phyloP scores from a whole-genome alignment of 1,140 invertebrate species.

The Mactra quadrangularis region DNA sequence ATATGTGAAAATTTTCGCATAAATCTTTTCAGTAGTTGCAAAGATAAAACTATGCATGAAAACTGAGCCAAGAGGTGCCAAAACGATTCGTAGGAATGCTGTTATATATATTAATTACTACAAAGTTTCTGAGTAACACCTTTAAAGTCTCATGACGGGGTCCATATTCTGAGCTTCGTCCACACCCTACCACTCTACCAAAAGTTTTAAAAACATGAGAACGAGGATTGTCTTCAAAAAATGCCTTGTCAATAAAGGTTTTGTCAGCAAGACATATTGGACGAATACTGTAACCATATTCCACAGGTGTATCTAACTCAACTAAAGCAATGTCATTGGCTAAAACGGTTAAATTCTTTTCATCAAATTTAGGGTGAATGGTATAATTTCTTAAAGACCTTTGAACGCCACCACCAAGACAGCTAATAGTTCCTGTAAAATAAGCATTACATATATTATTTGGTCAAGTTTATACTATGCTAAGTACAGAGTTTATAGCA shows the following conservation, averaged over 20 bases:
- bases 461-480: too few species aligned
- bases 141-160: too few species aligned
- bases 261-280: slow-evolving; percentile 73
- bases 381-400: slow-evolving; percentile 42
- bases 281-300: slow-evolving; percentile 65
- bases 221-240: slow-evolving; percentile 53
- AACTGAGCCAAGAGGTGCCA: too few species aligned
- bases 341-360: slow-evolving; percentile 66
- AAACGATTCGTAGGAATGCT: too few species aligned
- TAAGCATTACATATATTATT: too few species aligned
- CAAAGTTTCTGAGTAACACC: too few species aligned
- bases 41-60: too few species aligned
- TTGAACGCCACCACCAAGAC: slow-evolving; percentile 46
- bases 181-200: slow-evolving; percentile 76
- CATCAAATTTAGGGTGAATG: slow-evolving; percentile 59
- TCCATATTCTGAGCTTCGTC: too few species aligned
- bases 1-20: too few species aligned
- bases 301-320: slow-evolving; percentile 69
- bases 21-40: too few species aligned
- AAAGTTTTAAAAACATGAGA: slow-evolving; percentile 51
- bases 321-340: slow-evolving; percentile 78
- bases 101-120: too few species aligned
- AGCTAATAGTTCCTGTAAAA: slow-evolving; percentile 3
- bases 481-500: too few species aligned
- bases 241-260: slow-evolving; percentile 66